These are phyloP conservation scores for Microtus ochrogaster DNA, from an alignment of 2,113 vertebrate genomes.

Conservation along the genomic window DNA sequence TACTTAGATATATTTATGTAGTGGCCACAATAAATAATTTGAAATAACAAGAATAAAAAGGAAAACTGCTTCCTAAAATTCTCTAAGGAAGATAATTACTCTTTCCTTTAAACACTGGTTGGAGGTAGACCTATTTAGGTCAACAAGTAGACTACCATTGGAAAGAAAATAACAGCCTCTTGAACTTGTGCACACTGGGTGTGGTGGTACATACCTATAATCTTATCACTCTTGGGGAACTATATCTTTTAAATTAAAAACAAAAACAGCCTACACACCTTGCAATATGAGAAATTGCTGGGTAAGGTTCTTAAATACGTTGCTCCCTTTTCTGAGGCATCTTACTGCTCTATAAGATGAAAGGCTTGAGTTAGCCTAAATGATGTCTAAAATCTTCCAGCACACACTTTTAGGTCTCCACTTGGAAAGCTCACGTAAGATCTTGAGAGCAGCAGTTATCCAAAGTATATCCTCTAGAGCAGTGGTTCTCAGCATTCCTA, in stretches of 20 bases:
- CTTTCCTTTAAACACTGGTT: constrained; percentile 24
- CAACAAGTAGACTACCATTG: constrained; percentile 36
- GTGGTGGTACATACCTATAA: background rate
- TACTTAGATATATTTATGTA: background rate
- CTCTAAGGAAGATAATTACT: background rate
- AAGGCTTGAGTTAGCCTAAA: background rate
- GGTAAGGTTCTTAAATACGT: constrained; percentile 23
- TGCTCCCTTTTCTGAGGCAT: background rate
- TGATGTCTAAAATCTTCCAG: constrained; percentile 25
- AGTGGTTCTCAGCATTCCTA: background rate
- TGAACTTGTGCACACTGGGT: background rate
- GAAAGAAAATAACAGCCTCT: background rate
- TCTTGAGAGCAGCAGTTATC: background rate
- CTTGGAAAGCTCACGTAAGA: constrained; percentile 13
- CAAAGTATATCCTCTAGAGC: background rate
- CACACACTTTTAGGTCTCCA: background rate
- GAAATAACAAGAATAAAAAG: constrained; percentile 47
- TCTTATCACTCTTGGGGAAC: background rate
- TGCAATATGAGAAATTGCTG: background rate
- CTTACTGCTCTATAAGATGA: constrained; percentile 51
- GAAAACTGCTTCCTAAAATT: background rate
- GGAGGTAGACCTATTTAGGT: constrained; percentile 8
- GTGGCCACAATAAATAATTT: constrained; percentile 20
- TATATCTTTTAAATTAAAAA: background rate
- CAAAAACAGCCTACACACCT: background rate